Evolutionary conservation across 2,113 vertebrate genomes (phyloP), one percentile per base, ranked within the genome.

Genomic region (Gobio gobio): DNA sequence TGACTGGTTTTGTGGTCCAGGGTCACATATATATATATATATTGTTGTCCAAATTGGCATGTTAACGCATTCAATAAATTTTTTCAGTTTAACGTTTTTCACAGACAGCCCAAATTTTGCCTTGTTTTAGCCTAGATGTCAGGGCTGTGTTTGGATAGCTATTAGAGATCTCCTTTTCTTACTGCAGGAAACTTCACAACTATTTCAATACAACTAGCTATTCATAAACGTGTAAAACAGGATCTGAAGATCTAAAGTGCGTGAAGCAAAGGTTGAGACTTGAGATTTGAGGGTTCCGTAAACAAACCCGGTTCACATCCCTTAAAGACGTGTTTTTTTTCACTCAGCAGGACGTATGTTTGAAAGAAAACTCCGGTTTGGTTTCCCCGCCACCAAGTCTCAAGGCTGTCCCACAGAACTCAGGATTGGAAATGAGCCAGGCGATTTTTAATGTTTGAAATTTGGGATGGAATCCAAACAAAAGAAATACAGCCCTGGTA

Each of bases 381-480:
- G 66, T 26, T 64, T 26, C 26, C 29, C 36, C 43, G 24, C 54
- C 84, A n/a, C 26, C 45, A 29, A 86, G 40, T 87, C 86, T 84
- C 81, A 89, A 83, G 51, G 24, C 78, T 86, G 63, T 86, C 75
- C 56, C 36, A 87, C 70, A 86, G 85, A 90, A 81, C 72, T 87
- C 29, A 73, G 81, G 5, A 20, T 78, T 92, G 90, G 91, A 87
- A 16, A 14, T 18, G 72, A 74, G 91, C 90, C 92, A 92, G 88
- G 75, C 89, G 84, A 89, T 91, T 91, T 91, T 89, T 87, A 83
- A 84, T 77, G 91, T 89, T 84, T 88, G 75, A 93, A 90, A 82
- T 86, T 88, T 89, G 89, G 87, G 89, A 93, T 88, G 89, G 86
- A 85, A 86, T 91, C 86, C 91, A 92, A 90, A 92, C 87, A 89